These are phyloP conservation scores for Tupaia chinensis DNA, from an alignment of 2,113 vertebrate species.

Conservation along the genomic window DNA sequence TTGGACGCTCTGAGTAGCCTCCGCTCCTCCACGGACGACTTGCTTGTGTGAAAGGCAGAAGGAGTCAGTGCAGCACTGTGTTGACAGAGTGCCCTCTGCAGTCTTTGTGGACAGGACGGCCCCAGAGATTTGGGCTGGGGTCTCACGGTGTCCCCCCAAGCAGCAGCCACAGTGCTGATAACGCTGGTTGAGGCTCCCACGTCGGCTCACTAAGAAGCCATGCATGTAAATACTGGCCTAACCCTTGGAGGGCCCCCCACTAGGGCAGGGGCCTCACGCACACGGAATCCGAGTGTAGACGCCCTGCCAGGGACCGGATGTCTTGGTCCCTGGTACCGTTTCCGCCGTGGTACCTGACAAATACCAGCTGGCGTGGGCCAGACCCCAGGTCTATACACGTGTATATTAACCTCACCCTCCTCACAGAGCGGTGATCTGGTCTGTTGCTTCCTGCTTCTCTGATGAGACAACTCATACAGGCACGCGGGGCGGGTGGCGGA, in stretches of 20 bases:
- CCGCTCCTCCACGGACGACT: background rate
- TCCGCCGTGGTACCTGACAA: background rate
- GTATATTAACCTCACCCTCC: slow-evolving; percentile 15
- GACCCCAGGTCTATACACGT: background rate
- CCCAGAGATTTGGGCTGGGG: fast-evolving
- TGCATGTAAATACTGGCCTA: too few relatives aligned
- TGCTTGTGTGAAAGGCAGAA: background rate
- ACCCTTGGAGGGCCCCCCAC: fast-evolving
- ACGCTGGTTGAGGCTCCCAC: fast-evolving
- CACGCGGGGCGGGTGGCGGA: background rate
- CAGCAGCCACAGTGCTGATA: fast-evolving
- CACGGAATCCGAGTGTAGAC: fast-evolving
- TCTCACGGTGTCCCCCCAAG: fast-evolving
- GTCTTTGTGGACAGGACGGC: background rate
- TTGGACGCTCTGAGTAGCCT: fast-evolving
- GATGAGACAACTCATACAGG: slow-evolving; percentile 51
- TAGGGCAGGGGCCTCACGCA: background rate
- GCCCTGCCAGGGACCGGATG: background rate
- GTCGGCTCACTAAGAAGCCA: fast-evolving
- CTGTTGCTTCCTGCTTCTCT: slow-evolving; percentile 57
- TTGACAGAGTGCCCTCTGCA: background rate
- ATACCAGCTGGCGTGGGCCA: slow-evolving; percentile 35
- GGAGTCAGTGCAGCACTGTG: fast-evolving
- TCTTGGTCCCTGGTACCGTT: fast-evolving
- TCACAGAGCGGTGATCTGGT: slow-evolving; percentile 25